A percentile compares a stretch with the other conserved stretches of the same genome.
Evolutionary conservation across 1,140 invertebrate genomes (phyloP).

Genomic region (Zaprionus capensis): DNA sequence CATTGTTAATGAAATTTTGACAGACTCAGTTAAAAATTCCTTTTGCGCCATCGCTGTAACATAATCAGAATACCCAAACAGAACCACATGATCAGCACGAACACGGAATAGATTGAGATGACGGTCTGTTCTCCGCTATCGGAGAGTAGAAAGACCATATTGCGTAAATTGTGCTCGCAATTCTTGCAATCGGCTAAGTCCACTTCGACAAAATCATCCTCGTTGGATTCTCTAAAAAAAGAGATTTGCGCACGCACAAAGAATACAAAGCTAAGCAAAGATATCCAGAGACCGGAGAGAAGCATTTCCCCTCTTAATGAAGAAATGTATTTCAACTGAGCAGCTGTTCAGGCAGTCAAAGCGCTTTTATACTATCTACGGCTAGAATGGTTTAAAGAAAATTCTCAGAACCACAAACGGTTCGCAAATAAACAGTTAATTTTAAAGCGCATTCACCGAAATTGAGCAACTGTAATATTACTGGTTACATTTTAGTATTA

Average conservation of each 20-base stretch:
- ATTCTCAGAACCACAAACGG: slow-evolving; percentile 2
- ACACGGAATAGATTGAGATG: slow-evolving; percentile 37
- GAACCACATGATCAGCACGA: slow-evolving; percentile 56
- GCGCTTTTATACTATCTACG: slow-evolving; percentile 33
- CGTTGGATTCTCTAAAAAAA: neutral
- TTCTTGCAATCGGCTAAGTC: slow-evolving; percentile 37
- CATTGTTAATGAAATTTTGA: too few species aligned
- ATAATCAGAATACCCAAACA: slow-evolving; percentile 38
- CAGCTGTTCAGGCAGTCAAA: too few species aligned
- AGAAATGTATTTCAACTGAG: slow-evolving; percentile 25
- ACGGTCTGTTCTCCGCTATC: slow-evolving; percentile 4
- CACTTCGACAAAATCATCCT: slow-evolving; percentile 60
- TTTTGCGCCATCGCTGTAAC: slow-evolving; percentile 39
- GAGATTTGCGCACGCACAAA: slow-evolving; percentile 17
- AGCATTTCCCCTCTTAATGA: neutral
- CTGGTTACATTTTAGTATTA: neutral
- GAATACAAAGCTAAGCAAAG: slow-evolving; percentile 26
- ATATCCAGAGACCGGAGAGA: slow-evolving; percentile 7
- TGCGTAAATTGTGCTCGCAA: slow-evolving; percentile 52
- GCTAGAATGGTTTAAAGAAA: too few species aligned
- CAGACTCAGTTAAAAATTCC: neutral
- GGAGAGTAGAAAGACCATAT: slow-evolving; percentile 55
- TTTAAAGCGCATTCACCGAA: neutral
- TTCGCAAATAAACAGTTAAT: neutral
- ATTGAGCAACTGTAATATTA: neutral